phyloP scores from a whole-genome alignment of 1,140 invertebrate genomes.

The Andricus grossulariae region DNA sequence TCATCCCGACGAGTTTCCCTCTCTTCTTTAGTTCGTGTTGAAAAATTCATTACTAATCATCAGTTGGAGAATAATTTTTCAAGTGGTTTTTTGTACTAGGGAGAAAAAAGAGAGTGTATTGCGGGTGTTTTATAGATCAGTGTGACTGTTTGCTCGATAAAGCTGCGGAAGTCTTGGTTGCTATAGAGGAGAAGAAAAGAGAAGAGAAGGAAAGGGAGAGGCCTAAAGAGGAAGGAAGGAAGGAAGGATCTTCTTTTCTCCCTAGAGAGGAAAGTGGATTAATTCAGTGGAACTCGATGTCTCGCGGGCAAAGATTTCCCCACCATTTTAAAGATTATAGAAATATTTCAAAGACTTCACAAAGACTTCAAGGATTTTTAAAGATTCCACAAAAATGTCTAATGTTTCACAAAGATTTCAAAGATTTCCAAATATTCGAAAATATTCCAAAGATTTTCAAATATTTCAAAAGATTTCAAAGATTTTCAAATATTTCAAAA shows the following conservation, averaged over 20 bases:
- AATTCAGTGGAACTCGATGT: conserved; percentile 24
- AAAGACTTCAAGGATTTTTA: too few relatives aligned
- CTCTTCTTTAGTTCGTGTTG: not conserved
- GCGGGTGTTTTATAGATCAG: conserved; percentile 35
- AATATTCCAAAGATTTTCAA: too few relatives aligned
- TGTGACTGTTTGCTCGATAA: conserved; percentile 37
- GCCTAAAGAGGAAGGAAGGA: not conserved
- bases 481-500: too few relatives aligned
- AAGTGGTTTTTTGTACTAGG: not conserved
- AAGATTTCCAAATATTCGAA: too few relatives aligned
- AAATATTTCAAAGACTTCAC: too few relatives aligned
- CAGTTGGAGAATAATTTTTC: not conserved
- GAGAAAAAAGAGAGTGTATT: not conserved
- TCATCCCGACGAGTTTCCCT: conserved; percentile 39
- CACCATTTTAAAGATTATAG: too few relatives aligned
- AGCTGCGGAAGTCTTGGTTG: conserved; percentile 19
- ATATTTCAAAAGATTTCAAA: too few relatives aligned
- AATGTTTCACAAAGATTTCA: too few relatives aligned
- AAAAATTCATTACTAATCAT: conserved; percentile 12
- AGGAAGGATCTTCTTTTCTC: not conserved
- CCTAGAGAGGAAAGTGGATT: not conserved
- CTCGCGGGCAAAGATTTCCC: conserved; percentile 26
- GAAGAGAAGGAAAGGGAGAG: not conserved
- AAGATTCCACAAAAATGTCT: too few relatives aligned
- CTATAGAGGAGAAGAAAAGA: not conserved